A percentile compares a stretch with the other conserved stretches of the same genome.
Conservation (phyloP, 2,888 invertebrate genomes). For the Troilus luridus region DNA sequence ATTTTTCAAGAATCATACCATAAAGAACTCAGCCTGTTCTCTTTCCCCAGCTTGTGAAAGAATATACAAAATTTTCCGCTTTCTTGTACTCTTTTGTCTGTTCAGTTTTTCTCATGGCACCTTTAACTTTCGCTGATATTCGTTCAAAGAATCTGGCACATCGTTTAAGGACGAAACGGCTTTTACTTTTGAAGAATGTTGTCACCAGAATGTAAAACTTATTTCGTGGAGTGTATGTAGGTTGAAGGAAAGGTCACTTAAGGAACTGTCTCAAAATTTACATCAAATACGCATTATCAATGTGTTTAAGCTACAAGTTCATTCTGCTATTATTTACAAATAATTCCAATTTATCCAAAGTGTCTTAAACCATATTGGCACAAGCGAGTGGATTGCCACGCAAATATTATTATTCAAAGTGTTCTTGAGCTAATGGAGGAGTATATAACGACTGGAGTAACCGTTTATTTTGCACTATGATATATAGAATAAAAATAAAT, state of each 20-base stretch:
- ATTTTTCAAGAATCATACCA: too few species aligned
- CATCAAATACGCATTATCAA: not conserved
- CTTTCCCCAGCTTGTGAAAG: not conserved
- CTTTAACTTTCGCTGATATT: not conserved
- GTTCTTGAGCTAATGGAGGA: too few species aligned
- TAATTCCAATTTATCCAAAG: too few species aligned
- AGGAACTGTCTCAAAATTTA: not conserved
- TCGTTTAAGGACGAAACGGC: not conserved
- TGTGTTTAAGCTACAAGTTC: too few species aligned
- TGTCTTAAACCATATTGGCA: too few species aligned
- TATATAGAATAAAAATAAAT: too few species aligned
- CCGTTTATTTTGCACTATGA: too few species aligned
- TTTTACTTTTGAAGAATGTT: constrained; percentile 14
- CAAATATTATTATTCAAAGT: too few species aligned
- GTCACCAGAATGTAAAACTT: not conserved
- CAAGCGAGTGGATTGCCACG: too few species aligned
- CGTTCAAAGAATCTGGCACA: not conserved
- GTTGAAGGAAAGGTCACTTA: not conserved
- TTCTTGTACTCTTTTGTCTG: not conserved
- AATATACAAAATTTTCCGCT: not conserved
- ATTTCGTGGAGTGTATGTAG: not conserved
- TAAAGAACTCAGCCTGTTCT: too few species aligned
- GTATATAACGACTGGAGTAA: too few species aligned
- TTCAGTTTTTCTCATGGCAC: not conserved
- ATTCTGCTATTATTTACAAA: too few species aligned